phyloP scores from a whole-genome alignment of 1,140 invertebrate species.

The Papilio glaucus region DNA sequence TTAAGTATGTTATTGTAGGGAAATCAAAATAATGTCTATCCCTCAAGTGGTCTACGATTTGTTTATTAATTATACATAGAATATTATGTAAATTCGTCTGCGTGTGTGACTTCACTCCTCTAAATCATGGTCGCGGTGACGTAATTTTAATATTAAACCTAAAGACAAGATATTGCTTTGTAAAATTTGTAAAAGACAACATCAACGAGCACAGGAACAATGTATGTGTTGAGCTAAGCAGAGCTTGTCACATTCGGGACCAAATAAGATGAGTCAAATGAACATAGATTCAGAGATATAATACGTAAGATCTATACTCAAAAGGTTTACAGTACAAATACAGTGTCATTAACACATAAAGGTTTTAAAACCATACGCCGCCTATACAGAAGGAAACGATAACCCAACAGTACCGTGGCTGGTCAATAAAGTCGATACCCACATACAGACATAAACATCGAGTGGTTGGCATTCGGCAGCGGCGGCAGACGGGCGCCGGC shows the following conservation, averaged over 20 bases:
- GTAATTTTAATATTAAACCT: background rate
- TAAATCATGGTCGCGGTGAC: background rate
- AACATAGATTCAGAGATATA: background rate
- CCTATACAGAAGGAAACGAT: slow-evolving; percentile 5
- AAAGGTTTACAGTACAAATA: background rate
- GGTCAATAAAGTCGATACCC: slow-evolving; percentile 28
- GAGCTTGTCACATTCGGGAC: background rate
- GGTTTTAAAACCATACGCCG: background rate
- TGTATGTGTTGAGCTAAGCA: background rate
- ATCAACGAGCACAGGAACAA: too few relatives aligned
- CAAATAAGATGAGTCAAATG: background rate
- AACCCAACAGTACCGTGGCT: slow-evolving; percentile 11
- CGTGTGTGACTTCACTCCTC: background rate
- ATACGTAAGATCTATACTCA: background rate
- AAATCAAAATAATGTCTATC: slow-evolving; percentile 12
- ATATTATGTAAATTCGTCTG: slow-evolving; percentile 7
- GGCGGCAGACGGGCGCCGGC: slow-evolving; percentile 61
- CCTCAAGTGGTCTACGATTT: background rate
- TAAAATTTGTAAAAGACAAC: too few relatives aligned
- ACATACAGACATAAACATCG: slow-evolving; percentile 40
- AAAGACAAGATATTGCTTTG: too few relatives aligned
- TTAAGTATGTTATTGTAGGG: slow-evolving; percentile 4
- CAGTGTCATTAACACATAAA: slow-evolving; percentile 1
- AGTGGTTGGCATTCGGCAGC: slow-evolving; percentile 52
- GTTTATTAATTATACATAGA: background rate